phyloP scores from a whole-genome alignment of 2,888 invertebrate species.

The Boloria selene region DNA sequence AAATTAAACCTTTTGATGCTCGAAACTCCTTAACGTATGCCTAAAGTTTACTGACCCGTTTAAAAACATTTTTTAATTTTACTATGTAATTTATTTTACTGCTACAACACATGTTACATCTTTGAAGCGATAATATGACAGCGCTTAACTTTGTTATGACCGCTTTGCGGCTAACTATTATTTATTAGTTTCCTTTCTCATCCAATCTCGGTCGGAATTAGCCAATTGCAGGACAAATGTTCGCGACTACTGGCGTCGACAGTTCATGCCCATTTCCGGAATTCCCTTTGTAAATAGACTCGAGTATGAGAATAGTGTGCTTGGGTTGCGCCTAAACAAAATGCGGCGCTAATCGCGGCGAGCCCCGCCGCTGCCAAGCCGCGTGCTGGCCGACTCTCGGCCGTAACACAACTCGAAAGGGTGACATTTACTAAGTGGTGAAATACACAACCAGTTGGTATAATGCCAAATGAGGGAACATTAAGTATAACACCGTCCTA shows the following conservation, averaged over 20 bases:
- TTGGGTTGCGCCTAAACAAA: constrained; percentile 21
- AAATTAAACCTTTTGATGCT: constrained; percentile 17
- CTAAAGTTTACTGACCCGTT: constrained; percentile 17
- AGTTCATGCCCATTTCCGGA: constrained; percentile 12
- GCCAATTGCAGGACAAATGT: constrained; percentile 4
- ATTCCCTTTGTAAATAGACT: constrained; percentile 24
- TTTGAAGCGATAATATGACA: constrained; percentile 1
- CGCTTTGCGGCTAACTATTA: not conserved
- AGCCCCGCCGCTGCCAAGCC: not conserved
- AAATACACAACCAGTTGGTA: constrained; percentile 6
- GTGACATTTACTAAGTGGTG: constrained; percentile 16
- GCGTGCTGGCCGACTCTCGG: constrained; percentile 14
- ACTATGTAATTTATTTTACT: not conserved
- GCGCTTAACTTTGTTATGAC: not conserved
- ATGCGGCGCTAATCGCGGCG: constrained; percentile 14
- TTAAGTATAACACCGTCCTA: constrained; percentile 46
- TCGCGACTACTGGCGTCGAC: constrained; percentile 1
- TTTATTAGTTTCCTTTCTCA: constrained; percentile 5
- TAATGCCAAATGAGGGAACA: constrained; percentile 56
- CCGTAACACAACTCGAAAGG: constrained; percentile 18
- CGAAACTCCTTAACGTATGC: constrained; percentile 6
- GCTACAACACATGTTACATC: not conserved
- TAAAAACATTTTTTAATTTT: constrained; percentile 9
- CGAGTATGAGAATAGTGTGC: not conserved
- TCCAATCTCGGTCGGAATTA: constrained; percentile 7